Conservation (phyloP, 2,113 vertebrate genomes). For the Apodemus sylvaticus region DNA sequence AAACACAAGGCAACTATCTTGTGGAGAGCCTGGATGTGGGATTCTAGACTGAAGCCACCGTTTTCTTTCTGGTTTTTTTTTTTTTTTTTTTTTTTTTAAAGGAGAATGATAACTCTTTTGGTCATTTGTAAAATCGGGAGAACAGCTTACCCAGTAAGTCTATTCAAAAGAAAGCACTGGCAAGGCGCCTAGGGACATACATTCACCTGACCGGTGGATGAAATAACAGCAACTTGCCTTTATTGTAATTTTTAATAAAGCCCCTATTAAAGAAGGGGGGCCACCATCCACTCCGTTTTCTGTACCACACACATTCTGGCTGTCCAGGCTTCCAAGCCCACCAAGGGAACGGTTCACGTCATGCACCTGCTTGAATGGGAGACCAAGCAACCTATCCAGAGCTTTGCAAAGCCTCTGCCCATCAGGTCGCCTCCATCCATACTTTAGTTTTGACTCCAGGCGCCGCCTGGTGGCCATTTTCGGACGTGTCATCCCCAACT, state of each 20-base stretch:
- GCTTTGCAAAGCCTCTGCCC: background rate
- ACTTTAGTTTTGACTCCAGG: conserved; percentile 2
- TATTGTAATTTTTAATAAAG: conserved; percentile 38
- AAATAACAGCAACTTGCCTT: background rate
- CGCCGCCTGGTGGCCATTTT: conserved; percentile 74
- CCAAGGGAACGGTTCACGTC: background rate
- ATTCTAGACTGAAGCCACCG: background rate
- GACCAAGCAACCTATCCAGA: background rate
- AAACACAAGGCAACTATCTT: background rate
- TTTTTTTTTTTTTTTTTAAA: background rate
- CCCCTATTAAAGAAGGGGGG: background rate
- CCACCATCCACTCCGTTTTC: background rate
- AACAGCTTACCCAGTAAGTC: background rate
- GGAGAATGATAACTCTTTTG: conserved; percentile 11
- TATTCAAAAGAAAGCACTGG: background rate
- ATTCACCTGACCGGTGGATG: background rate
- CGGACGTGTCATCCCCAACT: background rate
- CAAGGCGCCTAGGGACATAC: background rate
- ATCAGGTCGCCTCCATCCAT: background rate
- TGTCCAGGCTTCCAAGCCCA: background rate
- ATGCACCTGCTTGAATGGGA: background rate
- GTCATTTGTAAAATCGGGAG: background rate
- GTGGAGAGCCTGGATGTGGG: background rate
- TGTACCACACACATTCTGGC: background rate
- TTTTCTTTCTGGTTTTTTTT: background rate